Evolutionary conservation across 2,113 vertebrate genomes (phyloP), one percentile per base, ranked within the genome.

Genomic region (Pseudorasbora parva): DNA sequence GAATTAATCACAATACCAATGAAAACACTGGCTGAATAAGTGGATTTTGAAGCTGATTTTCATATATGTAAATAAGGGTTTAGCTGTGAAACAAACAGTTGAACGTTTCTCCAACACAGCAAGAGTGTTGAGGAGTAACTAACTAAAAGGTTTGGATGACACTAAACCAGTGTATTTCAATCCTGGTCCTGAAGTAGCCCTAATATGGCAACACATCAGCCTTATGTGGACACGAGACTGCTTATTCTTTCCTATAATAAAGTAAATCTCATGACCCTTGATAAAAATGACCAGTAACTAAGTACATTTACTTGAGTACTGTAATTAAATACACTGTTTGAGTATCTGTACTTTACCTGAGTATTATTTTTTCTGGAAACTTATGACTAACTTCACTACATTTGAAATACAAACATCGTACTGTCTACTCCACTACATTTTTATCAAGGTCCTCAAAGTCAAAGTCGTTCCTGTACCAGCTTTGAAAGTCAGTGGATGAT

Each of bases 1-100:
- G 68, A 71, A 45, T 45, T 14, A 71, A 71, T 71, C 37, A 72
- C n/a, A 25, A 72, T 7, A 72, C 21, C 69, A 72, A 45, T 8
- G 68, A 72, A 72, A 72, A 72, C 21, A 8, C 41, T 41, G 41
- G 69, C 69, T 47, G 69, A 72, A 45, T 43, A 8, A 71, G 37
- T 5, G 1, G 10, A n/a, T 71, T 71, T 71, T 72, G 11, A 72
- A 47, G 23, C 41, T 0, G 10, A 72, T 72, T 71, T 71, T 23
- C 69, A 47, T 72, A 47, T 45, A 17, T n/a, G 60, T 7, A 2
- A 27, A 30, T 37, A 62, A 25, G 12, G 25, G 12, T 30, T 62
- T 62, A 30, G 25, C 23, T 30, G 41, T 6, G 37, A 72, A 25
- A 15, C n/a, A 72, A 45, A 45, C 5, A 5, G 17, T 11, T 68